Base-by-base conservation (phyloP, 2,113 vertebrate genomes). In the Thamnaconus septentrionalis region DNA sequence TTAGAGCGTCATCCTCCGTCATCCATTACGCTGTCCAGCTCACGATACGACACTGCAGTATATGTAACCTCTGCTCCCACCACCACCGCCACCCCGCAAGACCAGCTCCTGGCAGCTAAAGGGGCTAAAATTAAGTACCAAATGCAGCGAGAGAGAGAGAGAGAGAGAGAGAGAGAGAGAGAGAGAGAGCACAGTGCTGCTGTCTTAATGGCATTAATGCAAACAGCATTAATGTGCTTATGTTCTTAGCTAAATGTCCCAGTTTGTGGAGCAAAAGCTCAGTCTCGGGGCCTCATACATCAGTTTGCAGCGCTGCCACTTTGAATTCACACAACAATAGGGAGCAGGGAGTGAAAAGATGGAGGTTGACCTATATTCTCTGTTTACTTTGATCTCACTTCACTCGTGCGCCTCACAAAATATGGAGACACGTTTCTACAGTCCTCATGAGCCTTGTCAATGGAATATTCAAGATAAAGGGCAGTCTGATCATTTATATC, bases 221-320 rank as follows among this genome's bases (percentile, higher is more conserved):
- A 76, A 78, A 78, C 57, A 43, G 48, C 82, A 87, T 78, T 81
- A 89, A 83, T 75, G 76, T 88, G 67, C 83, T 89, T 88, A 87
- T 83, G 82, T 80, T 83, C 79, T 85, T 71, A 83, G 67, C 77
- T 64, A 76, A 85, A 83, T 65, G 77, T 71, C 73, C 80, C 54
- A 49, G 66, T 73, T 31, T 61, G 61, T 60, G 66, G 41, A 41
- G 53, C 78, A 74, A 86, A 76, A 79, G 41, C 67, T 80, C 53
- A 53, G 45, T 68, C 54, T 75, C 48, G 40, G 64, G 59, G 41
- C 43, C 6, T 3, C n/a, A 59, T 64, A 56, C 5, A 73, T 55
- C 51, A n/a, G 59, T 56, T 54, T 56, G 51, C 42, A 46, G 31
- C 2, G 62, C 68, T 41, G 42, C 59, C 44, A 56, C 31, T 41